These are phyloP conservation scores for Clarias fuscus DNA, from an alignment of 2,797 vertebrate genomes.

Conservation along the genomic window DNA sequence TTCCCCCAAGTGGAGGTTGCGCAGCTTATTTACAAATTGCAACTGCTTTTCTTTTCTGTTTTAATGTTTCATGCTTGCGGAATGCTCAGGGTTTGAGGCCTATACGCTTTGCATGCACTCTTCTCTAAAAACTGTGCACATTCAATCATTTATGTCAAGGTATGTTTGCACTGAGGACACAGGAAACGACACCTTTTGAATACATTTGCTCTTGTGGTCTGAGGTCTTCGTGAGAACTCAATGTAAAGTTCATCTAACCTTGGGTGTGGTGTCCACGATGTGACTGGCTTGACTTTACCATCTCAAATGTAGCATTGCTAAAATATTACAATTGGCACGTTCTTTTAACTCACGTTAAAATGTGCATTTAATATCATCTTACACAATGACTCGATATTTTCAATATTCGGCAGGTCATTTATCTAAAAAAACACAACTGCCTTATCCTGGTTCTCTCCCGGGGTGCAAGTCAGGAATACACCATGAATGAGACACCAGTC, in stretches of 20 bases:
- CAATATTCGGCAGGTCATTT: background rate
- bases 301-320: background rate
- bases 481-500: background rate
- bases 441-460: background rate
- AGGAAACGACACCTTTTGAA: background rate
- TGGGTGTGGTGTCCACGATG: background rate
- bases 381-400: background rate
- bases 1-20: constrained; percentile 33
- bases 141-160: background rate
- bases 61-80: background rate
- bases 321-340: background rate
- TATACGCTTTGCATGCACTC: background rate
- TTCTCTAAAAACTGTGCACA: background rate
- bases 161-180: background rate
- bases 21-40: constrained; percentile 14
- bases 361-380: background rate
- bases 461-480: background rate
- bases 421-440: no score
- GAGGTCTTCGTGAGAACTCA: background rate
- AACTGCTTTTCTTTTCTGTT: background rate
- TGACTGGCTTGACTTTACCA: background rate
- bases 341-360: background rate
- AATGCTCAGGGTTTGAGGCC: background rate
- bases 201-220: background rate
- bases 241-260: background rate